These are phyloP conservation scores for Selenia dentaria DNA, from an alignment of 2,888 invertebrate species.

Conservation along the genomic window DNA sequence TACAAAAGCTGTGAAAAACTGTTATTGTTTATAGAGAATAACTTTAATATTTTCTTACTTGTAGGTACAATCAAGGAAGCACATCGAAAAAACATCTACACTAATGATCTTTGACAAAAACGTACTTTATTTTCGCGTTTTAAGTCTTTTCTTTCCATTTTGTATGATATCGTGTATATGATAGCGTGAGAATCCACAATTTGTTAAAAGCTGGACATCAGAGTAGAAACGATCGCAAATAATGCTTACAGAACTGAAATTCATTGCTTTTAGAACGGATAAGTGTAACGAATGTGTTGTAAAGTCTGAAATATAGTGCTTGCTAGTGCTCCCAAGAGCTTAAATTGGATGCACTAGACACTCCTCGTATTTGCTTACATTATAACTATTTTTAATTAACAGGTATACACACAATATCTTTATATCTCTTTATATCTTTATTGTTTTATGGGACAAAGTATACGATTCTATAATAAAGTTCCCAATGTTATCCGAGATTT, in stretches of 20 bases:
- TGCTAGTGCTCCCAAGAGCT: constrained; percentile 3
- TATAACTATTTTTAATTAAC: not conserved
- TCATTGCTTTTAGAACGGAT: constrained; percentile 58
- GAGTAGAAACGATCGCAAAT: constrained; percentile 42
- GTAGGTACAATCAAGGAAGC: too few species aligned
- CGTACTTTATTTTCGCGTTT: constrained; percentile 51
- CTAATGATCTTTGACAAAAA: constrained; percentile 37
- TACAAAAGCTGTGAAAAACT: too few species aligned
- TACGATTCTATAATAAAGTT: too few species aligned
- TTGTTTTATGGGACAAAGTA: too few species aligned
- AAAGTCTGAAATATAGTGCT: constrained; percentile 15
- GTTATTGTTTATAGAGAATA: too few species aligned
- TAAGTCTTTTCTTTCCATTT: constrained; percentile 36
- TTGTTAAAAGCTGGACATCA: constrained; percentile 60
- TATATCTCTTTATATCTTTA: too few species aligned
- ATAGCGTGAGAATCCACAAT: constrained; percentile 66
- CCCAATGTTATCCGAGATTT: too few species aligned
- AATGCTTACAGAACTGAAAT: constrained; percentile 59
- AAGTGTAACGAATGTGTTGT: constrained; percentile 37
- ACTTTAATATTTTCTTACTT: too few species aligned
- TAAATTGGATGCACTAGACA: not conserved
- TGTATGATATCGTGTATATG: constrained; percentile 41
- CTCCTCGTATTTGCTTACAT: not conserved
- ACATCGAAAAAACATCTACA: too few species aligned
- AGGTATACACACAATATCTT: not conserved